Evolutionary conservation across 1,140 invertebrate species (phyloP).

Genomic region (Metaphire vulgaris): DNA sequence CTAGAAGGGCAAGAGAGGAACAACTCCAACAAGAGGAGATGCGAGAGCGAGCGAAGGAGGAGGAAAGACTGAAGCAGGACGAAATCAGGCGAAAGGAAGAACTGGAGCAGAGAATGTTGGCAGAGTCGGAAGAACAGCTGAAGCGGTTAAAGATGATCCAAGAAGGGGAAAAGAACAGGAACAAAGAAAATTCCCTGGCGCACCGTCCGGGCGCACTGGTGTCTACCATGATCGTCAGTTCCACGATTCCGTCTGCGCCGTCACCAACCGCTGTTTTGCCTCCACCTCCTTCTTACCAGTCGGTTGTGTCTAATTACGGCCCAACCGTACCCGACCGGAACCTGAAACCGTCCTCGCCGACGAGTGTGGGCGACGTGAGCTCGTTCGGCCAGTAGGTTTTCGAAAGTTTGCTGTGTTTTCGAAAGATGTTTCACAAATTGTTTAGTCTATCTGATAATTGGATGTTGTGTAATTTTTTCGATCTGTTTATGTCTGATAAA

Average conservation of each 20-base stretch:
- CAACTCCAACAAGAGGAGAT: constrained; percentile 27
- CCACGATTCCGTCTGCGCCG: background rate
- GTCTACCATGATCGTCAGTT: background rate
- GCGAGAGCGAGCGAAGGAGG: constrained; percentile 33
- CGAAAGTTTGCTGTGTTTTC: too few relatives aligned
- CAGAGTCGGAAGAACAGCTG: constrained; percentile 7
- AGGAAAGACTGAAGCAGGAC: constrained; percentile 26
- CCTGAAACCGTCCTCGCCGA: background rate
- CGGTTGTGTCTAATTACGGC: background rate
- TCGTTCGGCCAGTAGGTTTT: too few relatives aligned
- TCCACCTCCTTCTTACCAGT: background rate
- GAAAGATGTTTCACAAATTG: too few relatives aligned
- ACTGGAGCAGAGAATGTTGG: constrained; percentile 2
- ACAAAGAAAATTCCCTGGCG: background rate
- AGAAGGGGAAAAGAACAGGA: constrained; percentile 9
- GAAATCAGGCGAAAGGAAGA: background rate
- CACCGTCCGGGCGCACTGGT: background rate
- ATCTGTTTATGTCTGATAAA: too few relatives aligned
- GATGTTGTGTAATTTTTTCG: too few relatives aligned
- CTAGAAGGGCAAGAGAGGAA: constrained; percentile 33
- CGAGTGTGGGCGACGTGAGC: background rate
- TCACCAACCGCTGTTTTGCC: background rate
- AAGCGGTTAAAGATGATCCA: constrained; percentile 11
- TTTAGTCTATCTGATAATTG: too few relatives aligned
- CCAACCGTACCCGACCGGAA: background rate